A percentile compares a stretch with the other conserved stretches of the same genome.
Evolutionary conservation across 2,113 vertebrate genomes (phyloP).

Genomic region (Chloebia gouldiae): DNA sequence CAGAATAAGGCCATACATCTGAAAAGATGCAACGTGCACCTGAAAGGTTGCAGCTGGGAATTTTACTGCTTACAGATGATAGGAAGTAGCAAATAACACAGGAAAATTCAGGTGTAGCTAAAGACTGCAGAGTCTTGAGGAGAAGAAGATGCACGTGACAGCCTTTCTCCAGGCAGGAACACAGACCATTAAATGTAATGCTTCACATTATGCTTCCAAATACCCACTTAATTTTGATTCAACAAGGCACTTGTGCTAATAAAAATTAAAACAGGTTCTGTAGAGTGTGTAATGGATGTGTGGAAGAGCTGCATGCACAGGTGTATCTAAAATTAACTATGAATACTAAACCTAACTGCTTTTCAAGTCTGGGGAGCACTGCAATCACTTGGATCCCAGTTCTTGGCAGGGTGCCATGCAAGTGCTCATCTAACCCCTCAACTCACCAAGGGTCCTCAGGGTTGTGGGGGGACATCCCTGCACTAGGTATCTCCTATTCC

Average conservation of each 20-base stretch:
- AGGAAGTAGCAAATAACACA: background rate
- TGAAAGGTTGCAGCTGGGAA: background rate
- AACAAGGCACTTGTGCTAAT: slow-evolving; percentile 51
- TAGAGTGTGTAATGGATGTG: background rate
- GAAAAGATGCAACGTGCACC: background rate
- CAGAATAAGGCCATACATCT: background rate
- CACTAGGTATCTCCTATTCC: background rate
- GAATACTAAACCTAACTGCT: background rate
- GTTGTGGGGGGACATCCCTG: fast-evolving
- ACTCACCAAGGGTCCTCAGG: too few relatives aligned
- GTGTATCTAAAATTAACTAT: slow-evolving; percentile 21
- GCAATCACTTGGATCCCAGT: background rate
- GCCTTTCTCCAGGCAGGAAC: background rate
- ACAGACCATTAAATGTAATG: slow-evolving; percentile 42
- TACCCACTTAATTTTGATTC: slow-evolving; percentile 53
- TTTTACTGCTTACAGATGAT: background rate
- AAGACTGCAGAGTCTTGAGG: background rate
- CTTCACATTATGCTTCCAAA: slow-evolving; percentile 53
- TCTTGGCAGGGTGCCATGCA: background rate
- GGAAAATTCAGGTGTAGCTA: background rate
- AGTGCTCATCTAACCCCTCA: background rate
- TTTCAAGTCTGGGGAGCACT: background rate
- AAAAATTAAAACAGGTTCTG: slow-evolving; percentile 61
- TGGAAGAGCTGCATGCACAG: background rate
- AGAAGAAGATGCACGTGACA: background rate